These are phyloP conservation scores for Callinectes sapidus DNA, from an alignment of 2,888 invertebrate genomes.

Conservation along the genomic window DNA sequence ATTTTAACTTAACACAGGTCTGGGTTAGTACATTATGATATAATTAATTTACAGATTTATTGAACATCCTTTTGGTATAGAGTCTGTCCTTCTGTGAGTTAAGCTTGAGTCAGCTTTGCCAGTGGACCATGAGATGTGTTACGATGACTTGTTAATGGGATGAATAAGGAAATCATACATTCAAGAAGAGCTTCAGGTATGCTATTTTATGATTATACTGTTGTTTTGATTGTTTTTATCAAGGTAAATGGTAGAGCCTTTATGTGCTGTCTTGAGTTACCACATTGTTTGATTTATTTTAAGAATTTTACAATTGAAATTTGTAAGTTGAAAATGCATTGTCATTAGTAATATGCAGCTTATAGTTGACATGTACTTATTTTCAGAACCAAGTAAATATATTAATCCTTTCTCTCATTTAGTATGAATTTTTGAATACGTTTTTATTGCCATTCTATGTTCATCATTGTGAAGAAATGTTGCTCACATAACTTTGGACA, in stretches of 20 bases:
- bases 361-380: not conserved
- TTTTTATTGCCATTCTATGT: not conserved
- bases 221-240: not conserved
- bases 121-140: not conserved
- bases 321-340: not conserved
- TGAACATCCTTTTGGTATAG: not conserved
- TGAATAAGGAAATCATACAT: not conserved
- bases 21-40: no score
- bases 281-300: not conserved
- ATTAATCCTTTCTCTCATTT: not conserved
- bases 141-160: not conserved
- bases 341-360: not conserved
- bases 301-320: not conserved
- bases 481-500: not conserved
- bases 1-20: no score
- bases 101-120: not conserved
- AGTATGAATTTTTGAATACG: not conserved
- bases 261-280: not conserved
- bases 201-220: not conserved
- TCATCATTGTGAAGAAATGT: not conserved
- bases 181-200: not conserved
- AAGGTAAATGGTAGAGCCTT: not conserved
- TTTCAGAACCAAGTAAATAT: not conserved
- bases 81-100: not conserved
- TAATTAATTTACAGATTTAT: not conserved